Evolutionary conservation across 2,113 vertebrate species (phyloP).

Genomic region (Glaucomys volans): DNA sequence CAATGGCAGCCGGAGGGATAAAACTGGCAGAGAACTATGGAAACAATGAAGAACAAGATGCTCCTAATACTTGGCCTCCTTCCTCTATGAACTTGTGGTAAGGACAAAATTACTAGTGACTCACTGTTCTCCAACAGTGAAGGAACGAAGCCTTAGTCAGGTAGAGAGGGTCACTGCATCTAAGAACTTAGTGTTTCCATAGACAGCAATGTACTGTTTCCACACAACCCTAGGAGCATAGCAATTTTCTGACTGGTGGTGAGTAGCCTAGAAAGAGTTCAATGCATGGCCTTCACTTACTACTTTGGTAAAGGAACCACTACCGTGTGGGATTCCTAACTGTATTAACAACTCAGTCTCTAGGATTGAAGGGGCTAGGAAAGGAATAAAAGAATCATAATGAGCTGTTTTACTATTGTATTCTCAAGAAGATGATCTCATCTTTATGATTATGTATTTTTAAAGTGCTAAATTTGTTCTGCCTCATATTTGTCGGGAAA

Average conservation of each 20-base stretch:
- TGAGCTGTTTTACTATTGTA: background rate
- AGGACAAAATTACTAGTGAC: background rate
- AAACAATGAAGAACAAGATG: background rate
- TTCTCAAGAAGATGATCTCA: background rate
- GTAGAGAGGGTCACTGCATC: background rate
- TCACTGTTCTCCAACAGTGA: background rate
- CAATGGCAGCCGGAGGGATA: background rate
- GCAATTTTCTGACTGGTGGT: background rate
- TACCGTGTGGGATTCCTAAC: background rate
- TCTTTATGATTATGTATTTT: background rate
- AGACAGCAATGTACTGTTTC: background rate
- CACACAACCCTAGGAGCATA: background rate
- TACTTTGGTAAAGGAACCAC: background rate
- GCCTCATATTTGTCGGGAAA: background rate
- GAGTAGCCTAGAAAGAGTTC: background rate
- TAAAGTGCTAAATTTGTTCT: slow-evolving; percentile 26
- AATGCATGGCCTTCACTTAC: background rate
- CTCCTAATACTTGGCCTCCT: fast-evolving
- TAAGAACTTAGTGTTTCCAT: background rate
- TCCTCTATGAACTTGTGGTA: background rate
- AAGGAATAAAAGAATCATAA: background rate
- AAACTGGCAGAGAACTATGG: background rate
- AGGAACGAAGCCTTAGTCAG: background rate
- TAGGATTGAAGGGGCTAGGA: background rate
- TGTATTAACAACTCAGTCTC: background rate